These are phyloP conservation scores for Xylophagus ater DNA, from an alignment of 2,888 invertebrate genomes.

Conservation along the genomic window DNA sequence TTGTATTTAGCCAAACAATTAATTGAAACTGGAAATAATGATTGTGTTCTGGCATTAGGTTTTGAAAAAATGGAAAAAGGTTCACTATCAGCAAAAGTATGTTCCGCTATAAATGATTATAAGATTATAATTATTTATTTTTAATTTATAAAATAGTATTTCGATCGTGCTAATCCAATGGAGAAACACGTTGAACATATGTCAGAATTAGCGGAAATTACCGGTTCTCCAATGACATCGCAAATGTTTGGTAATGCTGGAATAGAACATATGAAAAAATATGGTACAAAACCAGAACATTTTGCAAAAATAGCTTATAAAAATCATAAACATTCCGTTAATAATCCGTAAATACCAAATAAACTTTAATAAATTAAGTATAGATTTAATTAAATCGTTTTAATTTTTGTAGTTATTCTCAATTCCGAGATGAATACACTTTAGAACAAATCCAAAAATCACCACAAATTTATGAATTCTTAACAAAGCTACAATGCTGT, in stretches of 20 bases:
- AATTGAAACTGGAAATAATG: slow-evolving; percentile 74
- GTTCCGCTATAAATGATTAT: too few relatives aligned
- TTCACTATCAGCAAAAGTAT: slow-evolving; percentile 65
- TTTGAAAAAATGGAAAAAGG: slow-evolving; percentile 98
- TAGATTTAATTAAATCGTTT: neutral
- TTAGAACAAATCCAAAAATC: slow-evolving; percentile 83
- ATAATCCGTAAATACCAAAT: slow-evolving; percentile 84
- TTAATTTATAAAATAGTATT: slow-evolving; percentile 40
- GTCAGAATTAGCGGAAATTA: slow-evolving; percentile 70
- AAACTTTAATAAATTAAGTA: neutral
- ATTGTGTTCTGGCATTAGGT: slow-evolving; percentile 85
- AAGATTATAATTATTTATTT: neutral
- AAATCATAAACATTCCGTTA: slow-evolving; percentile 92
- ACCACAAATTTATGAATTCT: slow-evolving; percentile 76
- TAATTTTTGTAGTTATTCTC: slow-evolving; percentile 57
- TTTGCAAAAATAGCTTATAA: slow-evolving; percentile 97
- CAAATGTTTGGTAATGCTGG: slow-evolving; percentile 97
- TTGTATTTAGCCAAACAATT: slow-evolving; percentile 83
- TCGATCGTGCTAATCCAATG: slow-evolving; percentile 79
- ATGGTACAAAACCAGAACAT: slow-evolving; percentile 85
- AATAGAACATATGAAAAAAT: slow-evolving; percentile 68
- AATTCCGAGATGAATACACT: slow-evolving; percentile 84
- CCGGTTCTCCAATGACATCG: slow-evolving; percentile 76
- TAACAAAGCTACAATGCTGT: slow-evolving; percentile 95
- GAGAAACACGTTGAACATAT: slow-evolving; percentile 79